Base-by-base conservation (phyloP, 1,140 invertebrate genomes). In the Yoshiicerus persimilis region DNA sequence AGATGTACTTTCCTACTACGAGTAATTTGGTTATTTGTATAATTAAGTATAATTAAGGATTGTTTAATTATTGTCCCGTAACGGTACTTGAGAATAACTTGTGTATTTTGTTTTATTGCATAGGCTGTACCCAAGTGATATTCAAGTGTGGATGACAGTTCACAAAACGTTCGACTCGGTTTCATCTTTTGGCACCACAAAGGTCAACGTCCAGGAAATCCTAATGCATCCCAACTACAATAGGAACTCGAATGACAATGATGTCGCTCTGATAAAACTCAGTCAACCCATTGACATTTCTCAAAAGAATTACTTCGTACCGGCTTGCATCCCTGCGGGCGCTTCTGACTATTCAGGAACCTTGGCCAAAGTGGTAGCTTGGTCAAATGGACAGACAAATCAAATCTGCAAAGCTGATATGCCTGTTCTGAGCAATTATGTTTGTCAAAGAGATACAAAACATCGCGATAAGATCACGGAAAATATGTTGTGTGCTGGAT, bases 141-240 rank as follows among this genome's bases (percentile, higher is more conserved):
- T 87, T 20, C 87, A 91, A 89, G 89, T 90, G 0, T 91, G 90
- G 90, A 75, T 91, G 30, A 91, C 90, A 23, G 88, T 88, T 11
- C 89, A 91, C 41, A 75, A 66, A 39, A 87, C 30, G 16, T 66
- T 91, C 1, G 86, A 87, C 20, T 36, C 56, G 25, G 47, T 32
- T 13, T 39, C 83, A 6, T 62, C 70, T 39, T 83, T 84, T 34
- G 88, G 89, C 25, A 90, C 88, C 0, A 34, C 38, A 10, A 88
- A 88, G 85, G 30, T 90, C 25, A 84, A 87, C n/a, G 89, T 90
- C 16, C 47, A 87, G 27, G 88, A 90, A 9, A 89, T 91, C 62
- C 38, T 91, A 8, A 88, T 89, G 77, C 90, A 91, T 84, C 90
- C 90, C 20, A 91, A 91, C 39, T 91, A 88, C 84, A 36, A 90